Conservation (phyloP, 1,140 invertebrate genomes). For the Spodoptera litura region DNA sequence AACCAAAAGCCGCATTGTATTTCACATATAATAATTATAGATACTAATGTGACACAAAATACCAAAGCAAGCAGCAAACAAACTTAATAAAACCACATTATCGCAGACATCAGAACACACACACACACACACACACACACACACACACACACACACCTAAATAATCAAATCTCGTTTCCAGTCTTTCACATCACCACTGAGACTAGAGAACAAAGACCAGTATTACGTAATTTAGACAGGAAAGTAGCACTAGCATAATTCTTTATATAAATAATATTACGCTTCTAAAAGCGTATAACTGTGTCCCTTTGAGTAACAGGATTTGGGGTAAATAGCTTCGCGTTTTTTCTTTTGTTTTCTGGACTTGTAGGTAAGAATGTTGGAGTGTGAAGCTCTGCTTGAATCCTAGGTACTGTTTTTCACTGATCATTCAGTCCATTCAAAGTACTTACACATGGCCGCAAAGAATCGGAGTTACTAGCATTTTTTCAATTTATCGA, state of each 20-base stretch:
- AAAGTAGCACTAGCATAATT: neutral
- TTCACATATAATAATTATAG: too few relatives aligned
- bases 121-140: too few relatives aligned
- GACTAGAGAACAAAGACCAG: neutral
- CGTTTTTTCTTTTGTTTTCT: too few relatives aligned
- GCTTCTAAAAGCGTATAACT: neutral
- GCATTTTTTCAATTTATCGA: too few relatives aligned
- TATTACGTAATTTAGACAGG: neutral
- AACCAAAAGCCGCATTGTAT: too few relatives aligned
- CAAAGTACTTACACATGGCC: too few relatives aligned
- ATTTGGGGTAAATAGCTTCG: neutral
- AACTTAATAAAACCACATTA: neutral
- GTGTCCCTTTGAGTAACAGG: neutral
- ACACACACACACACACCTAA: neutral
- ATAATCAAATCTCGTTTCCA: neutral
- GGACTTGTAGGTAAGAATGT: too few relatives aligned
- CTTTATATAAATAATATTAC: constrained; percentile 17
- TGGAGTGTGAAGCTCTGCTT: too few relatives aligned
- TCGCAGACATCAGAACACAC: neutral
- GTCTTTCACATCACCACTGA: neutral
- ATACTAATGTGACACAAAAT: too few relatives aligned
- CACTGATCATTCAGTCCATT: too few relatives aligned
- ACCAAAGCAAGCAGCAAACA: neutral
- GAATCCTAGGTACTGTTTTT: too few relatives aligned
- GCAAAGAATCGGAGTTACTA: too few relatives aligned